These are phyloP conservation scores for Lordiphosa mommai DNA, from an alignment of 1,140 invertebrate species.

Conservation along the genomic window DNA sequence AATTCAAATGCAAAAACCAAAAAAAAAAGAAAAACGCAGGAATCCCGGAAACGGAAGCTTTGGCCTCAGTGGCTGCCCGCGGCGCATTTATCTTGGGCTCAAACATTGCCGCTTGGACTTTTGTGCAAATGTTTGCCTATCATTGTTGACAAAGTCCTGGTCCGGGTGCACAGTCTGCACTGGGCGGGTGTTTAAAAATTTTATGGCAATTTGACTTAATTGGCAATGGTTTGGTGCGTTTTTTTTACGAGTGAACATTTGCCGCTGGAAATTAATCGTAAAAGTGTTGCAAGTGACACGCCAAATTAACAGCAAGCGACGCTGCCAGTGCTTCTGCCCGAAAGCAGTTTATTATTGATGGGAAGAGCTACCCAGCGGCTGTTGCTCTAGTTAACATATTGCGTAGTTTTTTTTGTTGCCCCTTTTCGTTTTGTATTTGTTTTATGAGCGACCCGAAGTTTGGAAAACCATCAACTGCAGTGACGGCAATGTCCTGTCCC, in stretches of 20 bases:
- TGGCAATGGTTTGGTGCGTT: conserved; percentile 17
- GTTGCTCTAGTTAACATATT: conserved; percentile 53
- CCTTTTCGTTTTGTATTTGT: conserved; percentile 41
- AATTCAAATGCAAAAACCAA: conserved; percentile 30
- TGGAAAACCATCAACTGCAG: conserved; percentile 67
- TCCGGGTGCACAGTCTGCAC: background rate
- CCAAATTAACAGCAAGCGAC: conserved; percentile 48
- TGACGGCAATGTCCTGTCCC: conserved; percentile 9
- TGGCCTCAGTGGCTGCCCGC: conserved; percentile 24
- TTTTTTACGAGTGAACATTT: background rate
- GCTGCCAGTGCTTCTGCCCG: conserved; percentile 5
- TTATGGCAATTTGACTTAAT: conserved; percentile 42
- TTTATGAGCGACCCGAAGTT: conserved; percentile 59
- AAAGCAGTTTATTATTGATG: conserved; percentile 46
- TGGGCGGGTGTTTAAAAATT: conserved; percentile 33
- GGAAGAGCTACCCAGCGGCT: background rate
- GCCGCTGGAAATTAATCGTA: conserved; percentile 56
- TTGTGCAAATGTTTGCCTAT: conserved; percentile 50
- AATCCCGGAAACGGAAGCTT: conserved; percentile 60
- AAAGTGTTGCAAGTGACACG: conserved; percentile 70
- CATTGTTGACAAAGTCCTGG: conserved; percentile 36
- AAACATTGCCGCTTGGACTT: conserved; percentile 55
- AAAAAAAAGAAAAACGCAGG: conserved; percentile 3
- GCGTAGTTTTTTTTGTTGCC: conserved; percentile 32
- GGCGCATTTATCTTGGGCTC: conserved; percentile 53